Evolutionary conservation across 37 sponge, comb jelly and placozoan genomes (phyloP), one percentile per base, ranked within the genome.

Genomic region (Haliclona indistincta): DNA sequence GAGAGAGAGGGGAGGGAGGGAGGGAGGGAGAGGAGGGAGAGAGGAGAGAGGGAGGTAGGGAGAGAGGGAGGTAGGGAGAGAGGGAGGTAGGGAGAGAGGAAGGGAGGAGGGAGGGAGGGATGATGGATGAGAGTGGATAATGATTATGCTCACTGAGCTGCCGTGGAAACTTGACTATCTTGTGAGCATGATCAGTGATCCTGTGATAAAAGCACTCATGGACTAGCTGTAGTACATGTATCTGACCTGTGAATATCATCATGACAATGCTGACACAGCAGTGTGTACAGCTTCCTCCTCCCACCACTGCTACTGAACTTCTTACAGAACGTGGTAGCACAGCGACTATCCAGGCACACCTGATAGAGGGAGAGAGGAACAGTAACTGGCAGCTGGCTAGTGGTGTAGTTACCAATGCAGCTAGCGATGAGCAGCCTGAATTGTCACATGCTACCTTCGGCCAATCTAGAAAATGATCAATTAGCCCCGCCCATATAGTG

Each of bases 241-340:
- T 19, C 68, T 7, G 19, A 82, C 68, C 77, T 43, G 34, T 87
- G 88, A 53, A 87, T 71, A 1, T 23, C 55, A 17, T 15, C 17
- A 44, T 87, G 56, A 77, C 88, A 87, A 30, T 73, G 69, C 2
- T 58, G 54, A 39, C 88, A 87, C 40, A 87, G 77, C 26, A 80
- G 52, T 47, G 76, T 41, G 77, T 60, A 87, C 38, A 87, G 70
- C 39, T 82, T 82, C 54, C 28, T 72, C 36, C 66, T 13, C 11
- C 74, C 67, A 20, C n/a, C 60, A 25, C n/a, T n/a, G n/a, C n/a
- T n/a, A 58, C 60, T 58, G 60, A n/a, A 20, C 52, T 0, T 8
- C 43, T 52, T 33, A 34, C 68, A 56, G 72, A 75, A 28, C 45
- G 23, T 54, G 5, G 76, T 47, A 26, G 77, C 71, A 71, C 88